Evolutionary conservation across 2,888 invertebrate genomes (phyloP).

Genomic region (Quadroppia sp.): DNA sequence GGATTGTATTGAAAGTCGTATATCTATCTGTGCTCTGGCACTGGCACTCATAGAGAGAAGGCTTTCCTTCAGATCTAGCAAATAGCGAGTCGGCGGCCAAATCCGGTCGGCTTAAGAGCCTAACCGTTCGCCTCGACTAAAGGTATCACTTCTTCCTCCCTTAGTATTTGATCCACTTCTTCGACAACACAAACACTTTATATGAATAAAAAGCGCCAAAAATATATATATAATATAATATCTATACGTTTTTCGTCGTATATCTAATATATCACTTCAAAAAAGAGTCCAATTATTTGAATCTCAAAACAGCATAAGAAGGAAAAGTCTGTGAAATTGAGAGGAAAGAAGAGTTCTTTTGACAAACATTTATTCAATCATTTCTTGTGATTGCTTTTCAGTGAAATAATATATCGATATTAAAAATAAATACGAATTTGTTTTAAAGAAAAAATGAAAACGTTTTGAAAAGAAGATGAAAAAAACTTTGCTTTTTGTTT

Average conservation of each 20-base stretch:
- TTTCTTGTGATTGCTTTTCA: too few species aligned
- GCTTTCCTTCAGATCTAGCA: constrained; percentile 41
- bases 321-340: too few species aligned
- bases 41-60: constrained; percentile 7
- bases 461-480: too few species aligned
- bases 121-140: constrained; percentile 24
- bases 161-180: constrained; percentile 35
- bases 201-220: constrained; percentile 16
- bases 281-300: neutral
- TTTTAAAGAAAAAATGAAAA: too few species aligned
- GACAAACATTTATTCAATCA: neutral
- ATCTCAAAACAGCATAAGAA: too few species aligned
- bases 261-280: constrained; percentile 14
- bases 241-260: neutral
- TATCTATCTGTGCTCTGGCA: constrained; percentile 15
- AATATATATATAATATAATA: constrained; percentile 9
- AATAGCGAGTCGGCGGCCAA: constrained; percentile 46
- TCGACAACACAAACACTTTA: constrained; percentile 7
- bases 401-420: too few species aligned
- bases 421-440: too few species aligned
- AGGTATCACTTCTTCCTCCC: constrained; percentile 35
- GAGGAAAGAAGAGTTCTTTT: neutral
- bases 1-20: neutral
- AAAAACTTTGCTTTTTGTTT: too few species aligned
- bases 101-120: constrained; percentile 46